Base-by-base conservation (phyloP, 2,797 vertebrate genomes). In the Saguinus oedipus region DNA sequence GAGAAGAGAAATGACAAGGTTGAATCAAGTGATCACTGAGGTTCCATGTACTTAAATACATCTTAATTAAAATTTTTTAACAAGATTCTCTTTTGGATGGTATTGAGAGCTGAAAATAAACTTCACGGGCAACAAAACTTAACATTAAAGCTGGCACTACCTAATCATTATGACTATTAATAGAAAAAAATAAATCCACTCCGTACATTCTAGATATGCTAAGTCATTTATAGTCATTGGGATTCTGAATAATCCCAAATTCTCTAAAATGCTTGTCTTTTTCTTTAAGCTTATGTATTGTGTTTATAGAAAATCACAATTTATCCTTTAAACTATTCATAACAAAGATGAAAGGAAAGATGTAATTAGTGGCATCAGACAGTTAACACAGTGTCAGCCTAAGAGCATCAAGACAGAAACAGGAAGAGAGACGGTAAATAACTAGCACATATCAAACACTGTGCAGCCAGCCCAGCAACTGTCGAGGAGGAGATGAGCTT, bases 311-410 rank as follows among this genome's bases (percentile, higher is more conserved):
- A 94, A 89, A 94, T 88, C 53, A 95, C n/a, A 22, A 97, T 74
- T 75, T 85, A 85, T 90, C 46, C 57, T 94, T 96, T 95, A 84
- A 95, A 93, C 74, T 93, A 93, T 70, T 93, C 93, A 83, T 64
- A 92, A 90, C 59, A 93, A 95, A 95, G 20, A 85, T 88, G 39
- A 96, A 97, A 96, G 74, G 50, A 88, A 96, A 95, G 80, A 48
- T 93, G 5, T 70, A 90, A 97, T 90, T 33, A 83, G 39, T 70
- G 55, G 44, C 48, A 57, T 83, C 76, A 94, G 53, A 64, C 39
- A 84, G 53, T 90, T 50, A 93, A 72, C 33, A n/a, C 64, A 92
- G 15, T 81, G 42, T 94, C 84, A 93, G n/a, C 30, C 42, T 55
- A 93, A 64, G 7, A 90, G 30, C 24, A 88, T 4, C 0, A 10